Evolutionary conservation across 2,113 vertebrate genomes (phyloP), one percentile per base, ranked within the genome.

Genomic region (Callaeas wilsoni): DNA sequence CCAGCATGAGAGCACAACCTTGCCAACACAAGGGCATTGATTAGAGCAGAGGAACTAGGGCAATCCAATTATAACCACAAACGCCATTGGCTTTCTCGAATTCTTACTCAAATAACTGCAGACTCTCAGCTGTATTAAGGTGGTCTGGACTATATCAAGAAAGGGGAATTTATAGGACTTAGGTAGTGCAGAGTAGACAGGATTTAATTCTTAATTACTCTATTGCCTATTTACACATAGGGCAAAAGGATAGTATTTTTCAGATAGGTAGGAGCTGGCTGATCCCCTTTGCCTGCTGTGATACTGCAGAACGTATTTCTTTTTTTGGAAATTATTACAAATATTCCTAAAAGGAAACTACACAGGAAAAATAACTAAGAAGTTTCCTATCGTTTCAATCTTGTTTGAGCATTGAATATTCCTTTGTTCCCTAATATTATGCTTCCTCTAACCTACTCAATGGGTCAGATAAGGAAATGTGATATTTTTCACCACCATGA

Each of bases 391-490:
- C 96, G 64, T 68, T 97, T 93, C 59, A 92, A 98, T 98, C 98
- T 98, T 91, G 93, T 97, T 98, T 98, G 97, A 98, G 96, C 95
- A 97, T 87, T 76, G 93, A 96, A 93, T 95, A 95, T 98, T 98
- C 97, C 98, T 98, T 98, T 92, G 87, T 91, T 91, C 87, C 97
- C 92, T 98, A 98, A 96, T 98, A 97, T 97, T 97, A 90, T 89
- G 97, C 97, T 98, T 98, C 97, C 98, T 98, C 87, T 98, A 94
- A 91, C 96, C 94, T 97, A 97, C 93, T 93, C 78, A 93, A 65
- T 90, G 44, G 74, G 84, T 96, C 91, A 97, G 98, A 98, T 98
- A 98, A 98, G 97, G 96, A 98, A 97, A 94, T 63, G 77, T 84
- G 96, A 91, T 97, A 96, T 97, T 95, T 97, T 97, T 96, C 97